These are phyloP conservation scores for Heteromormyrus szaboi DNA, from an alignment of 2,797 vertebrate genomes.

Conservation along the genomic window DNA sequence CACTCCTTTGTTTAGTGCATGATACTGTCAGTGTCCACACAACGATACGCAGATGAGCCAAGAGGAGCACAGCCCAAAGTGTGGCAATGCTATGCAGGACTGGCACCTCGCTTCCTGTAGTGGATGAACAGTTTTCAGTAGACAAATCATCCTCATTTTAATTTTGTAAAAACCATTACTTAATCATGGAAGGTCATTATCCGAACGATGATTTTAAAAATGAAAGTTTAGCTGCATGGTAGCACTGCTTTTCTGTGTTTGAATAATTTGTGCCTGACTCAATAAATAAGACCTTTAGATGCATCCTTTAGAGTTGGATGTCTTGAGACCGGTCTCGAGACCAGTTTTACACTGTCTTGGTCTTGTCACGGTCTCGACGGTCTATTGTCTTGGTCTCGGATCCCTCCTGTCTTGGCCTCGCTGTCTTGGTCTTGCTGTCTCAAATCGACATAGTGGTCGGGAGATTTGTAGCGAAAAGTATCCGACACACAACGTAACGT, in stretches of 20 bases:
- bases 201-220: background rate
- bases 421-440: too few relatives aligned
- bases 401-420: too few relatives aligned
- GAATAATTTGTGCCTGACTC: background rate
- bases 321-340: too few relatives aligned
- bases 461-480: too few relatives aligned
- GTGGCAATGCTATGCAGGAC: background rate
- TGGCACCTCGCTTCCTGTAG: background rate
- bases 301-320: background rate
- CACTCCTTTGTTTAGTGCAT: background rate
- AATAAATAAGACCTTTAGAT: background rate
- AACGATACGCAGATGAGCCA: background rate
- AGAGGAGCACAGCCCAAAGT: background rate
- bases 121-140: background rate
- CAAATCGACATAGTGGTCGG: too few relatives aligned
- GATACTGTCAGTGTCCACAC: background rate
- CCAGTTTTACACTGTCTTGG: too few relatives aligned
- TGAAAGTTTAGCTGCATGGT: background rate
- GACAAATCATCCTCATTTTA: background rate
- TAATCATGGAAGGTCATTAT: background rate
- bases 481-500: too few relatives aligned
- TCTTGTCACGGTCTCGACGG: too few relatives aligned
- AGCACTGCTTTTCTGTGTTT: background rate
- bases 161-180: background rate
- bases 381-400: too few relatives aligned